phyloP scores from a whole-genome alignment of 2,888 invertebrate species.

The Tachina lurida region DNA sequence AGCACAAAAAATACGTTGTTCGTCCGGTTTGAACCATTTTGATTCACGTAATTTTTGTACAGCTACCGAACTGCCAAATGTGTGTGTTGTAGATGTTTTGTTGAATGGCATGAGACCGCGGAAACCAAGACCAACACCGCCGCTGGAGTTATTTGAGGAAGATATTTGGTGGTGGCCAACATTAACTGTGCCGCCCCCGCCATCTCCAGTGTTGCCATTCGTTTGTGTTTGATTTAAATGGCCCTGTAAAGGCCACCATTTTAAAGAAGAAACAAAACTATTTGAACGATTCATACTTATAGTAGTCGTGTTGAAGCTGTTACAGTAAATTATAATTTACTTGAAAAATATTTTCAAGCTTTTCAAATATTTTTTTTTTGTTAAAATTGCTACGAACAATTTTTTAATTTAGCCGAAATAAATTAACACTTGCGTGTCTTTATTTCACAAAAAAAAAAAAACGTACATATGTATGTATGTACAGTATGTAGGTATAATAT shows the following conservation, averaged over 20 bases:
- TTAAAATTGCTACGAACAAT: neutral
- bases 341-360: constrained; percentile 26
- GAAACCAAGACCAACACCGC: constrained; percentile 71
- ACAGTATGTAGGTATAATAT: neutral
- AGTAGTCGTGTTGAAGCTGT: constrained; percentile 55
- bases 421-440: constrained; percentile 48
- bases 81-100: constrained; percentile 75
- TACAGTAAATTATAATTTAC: neutral
- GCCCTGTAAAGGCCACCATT: constrained; percentile 82
- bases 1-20: constrained; percentile 88
- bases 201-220: constrained; percentile 60
- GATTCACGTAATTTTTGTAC: constrained; percentile 89
- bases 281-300: constrained; percentile 81
- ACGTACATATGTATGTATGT: neutral
- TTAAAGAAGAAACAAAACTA: constrained; percentile 82
- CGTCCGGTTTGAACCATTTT: constrained; percentile 89
- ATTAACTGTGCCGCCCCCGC: constrained; percentile 68
- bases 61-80: constrained; percentile 87
- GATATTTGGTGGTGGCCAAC: constrained; percentile 67
- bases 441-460: constrained; percentile 29
- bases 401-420: neutral
- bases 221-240: constrained; percentile 76
- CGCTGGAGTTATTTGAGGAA: constrained; percentile 60
- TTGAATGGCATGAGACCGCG: constrained; percentile 83
- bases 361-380: neutral